Evolutionary conservation across 37 sponge, comb jelly and placozoan species (phyloP), one percentile per base, ranked within the genome.

Genomic region (Aphrocallistes beatrix): DNA sequence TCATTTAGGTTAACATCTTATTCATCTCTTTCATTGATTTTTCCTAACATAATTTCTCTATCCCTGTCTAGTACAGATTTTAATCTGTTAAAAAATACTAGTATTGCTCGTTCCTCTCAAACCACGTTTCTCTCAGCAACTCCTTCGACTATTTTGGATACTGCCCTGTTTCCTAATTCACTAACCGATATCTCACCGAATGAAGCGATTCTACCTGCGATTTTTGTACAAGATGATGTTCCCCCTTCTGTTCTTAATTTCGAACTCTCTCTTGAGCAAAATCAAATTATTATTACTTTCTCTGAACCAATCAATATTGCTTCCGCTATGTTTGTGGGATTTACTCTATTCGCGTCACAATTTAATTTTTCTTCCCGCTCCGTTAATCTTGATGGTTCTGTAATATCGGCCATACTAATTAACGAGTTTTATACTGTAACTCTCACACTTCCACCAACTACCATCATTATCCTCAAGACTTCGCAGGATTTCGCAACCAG

Each of bases 21-120:
- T 75, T 86, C 86, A 23, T 84, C 87, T 23, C 25, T n/a, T 0
- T 81, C 88, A 36, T 23, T 51, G 0, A 38, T 88, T 39, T 81
- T 34, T 36, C 89, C 90, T 3, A 85, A 37, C 37, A 36, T 39
- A 0, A 85, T 94, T 51, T 40, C 39, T 19, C 39, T 94, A 0
- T 23, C 86, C 37, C 86, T 94, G 6, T 84, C 87, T n/a, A 39
- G 84, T 19, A 51, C 48, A 36, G 94, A 91, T 50, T 38, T 86
- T 1, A 94, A 91, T 39, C 85, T 84, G 16, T 85, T 94, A 36
- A 94, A 94, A 86, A 87, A 81, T 42, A 81, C 84, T 34, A 32
- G 84, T 3, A 83, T 84, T 84, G 86, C 82, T 1, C 81, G 19
- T 21, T 51, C 82, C 3, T 45, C 38, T 10, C 32, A 51, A 32